Evolutionary conservation across 1,140 invertebrate genomes (phyloP), one percentile per base, ranked within the genome.

Genomic region (Tetragnatha versicolor): DNA sequence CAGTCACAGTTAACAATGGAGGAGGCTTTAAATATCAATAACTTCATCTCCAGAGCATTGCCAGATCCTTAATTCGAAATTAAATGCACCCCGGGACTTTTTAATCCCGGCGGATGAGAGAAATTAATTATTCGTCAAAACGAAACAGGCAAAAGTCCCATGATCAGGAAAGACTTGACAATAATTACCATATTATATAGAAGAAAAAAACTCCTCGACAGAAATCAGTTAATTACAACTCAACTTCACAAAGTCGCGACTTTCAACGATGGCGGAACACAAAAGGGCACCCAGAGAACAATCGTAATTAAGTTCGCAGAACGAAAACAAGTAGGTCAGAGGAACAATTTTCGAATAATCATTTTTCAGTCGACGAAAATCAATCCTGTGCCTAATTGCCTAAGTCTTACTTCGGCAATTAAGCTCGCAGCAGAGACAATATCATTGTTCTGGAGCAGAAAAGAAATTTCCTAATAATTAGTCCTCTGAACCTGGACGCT

Each of bases 191-290:
- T 53, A 73, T 73, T 73, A 61, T 33, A 35, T 47, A 47, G 33
- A 27, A 37, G 29, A 70, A 55, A 42, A 72, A 53, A 72, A 14
- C 9, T n/a, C 29, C 1, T 33, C 55, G 61, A 66, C 27, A 73
- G 55, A 73, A 73, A 73, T 61, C 70, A 73, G 70, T 61, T 73
- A 73, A 73, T 73, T 73, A 73, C 70, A 73, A 73, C 70, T 61
- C 63, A 66, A 66, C 29, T 61, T 73, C 55, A 73, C 60, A 58
- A 73, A 73, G 51, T 60, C 70, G 25, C 37, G 31, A 45, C 33
- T 42, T 58, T 61, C 33, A 25, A 60, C 14, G 55, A 73, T 35
- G 22, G 14, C 63, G 27, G 55, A 73, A 73, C 29, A 66, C 70
- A 73, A 73, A 66, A 61, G 35, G 70, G 4, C 60, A 14, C 27